Base-by-base conservation (phyloP, 2,888 invertebrate species). In the Drosophila rellima region DNA sequence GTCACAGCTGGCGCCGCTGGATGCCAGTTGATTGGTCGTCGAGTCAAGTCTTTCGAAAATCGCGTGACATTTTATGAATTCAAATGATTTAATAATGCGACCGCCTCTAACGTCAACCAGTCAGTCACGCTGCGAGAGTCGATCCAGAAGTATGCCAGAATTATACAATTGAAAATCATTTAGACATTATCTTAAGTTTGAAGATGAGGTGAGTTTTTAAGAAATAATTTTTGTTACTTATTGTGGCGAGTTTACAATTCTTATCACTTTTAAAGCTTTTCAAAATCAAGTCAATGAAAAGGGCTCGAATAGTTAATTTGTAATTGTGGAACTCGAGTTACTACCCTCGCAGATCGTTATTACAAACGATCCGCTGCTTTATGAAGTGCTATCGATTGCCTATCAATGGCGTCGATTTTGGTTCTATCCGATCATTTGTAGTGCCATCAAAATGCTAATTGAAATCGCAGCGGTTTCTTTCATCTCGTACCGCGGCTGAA, bases 401-500 rank as follows among this genome's bases (percentile, higher is more conserved):
- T 82, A 83, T 83, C 83, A 87, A 79, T 70, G 72, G 66, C 79
- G 67, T 63, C 63, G 65, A 70, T 77, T 75, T 79, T 59, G 42
- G 70, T 87, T 84, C 88, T 86, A 74, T 69, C 70, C 70, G 72
- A 80, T 82, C 75, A 82, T 83, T 81, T 85, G 88, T 88, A 73
- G 61, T 76, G 75, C 73, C 88, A 88, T 90, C 88, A 89, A 88
- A 85, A 88, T 88, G 90, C 81, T 88, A 90, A 88, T 88, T 90
- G 88, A 81, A 80, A 85, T 84, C 56, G 66, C 51, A 68, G 54
- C 26, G 18, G 26, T 29, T 42, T 70, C 56, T 80, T 90, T 87
- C 74, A 89, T 87, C 84, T 89, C 5, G 11, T n/a, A 64, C 80
- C 90, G 89, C 72, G 70, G 52, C 55, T 75, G 90, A 79, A 83